Evolutionary conservation across 2,888 invertebrate genomes (phyloP).

Genomic region (Acleris emargana): DNA sequence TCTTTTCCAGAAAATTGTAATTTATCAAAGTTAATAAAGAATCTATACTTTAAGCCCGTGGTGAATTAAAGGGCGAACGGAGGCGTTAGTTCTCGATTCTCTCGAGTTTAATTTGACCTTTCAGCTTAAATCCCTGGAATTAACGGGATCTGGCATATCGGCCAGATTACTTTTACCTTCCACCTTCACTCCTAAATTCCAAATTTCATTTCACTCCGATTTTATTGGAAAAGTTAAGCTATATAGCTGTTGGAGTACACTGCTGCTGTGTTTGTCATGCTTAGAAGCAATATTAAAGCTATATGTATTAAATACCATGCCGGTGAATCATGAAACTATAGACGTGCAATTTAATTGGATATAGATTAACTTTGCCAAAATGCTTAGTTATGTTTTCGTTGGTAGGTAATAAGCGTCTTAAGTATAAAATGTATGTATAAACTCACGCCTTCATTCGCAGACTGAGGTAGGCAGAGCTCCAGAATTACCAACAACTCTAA

Average conservation of each 20-base stretch:
- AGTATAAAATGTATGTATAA: too few species aligned
- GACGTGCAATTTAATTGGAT: too few species aligned
- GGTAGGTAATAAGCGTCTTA: too few species aligned
- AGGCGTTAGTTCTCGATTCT: constrained; percentile 10
- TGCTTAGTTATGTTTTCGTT: too few species aligned
- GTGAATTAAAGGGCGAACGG: constrained; percentile 1
- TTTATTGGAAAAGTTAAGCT: constrained; percentile 80
- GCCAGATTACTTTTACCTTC: constrained; percentile 58
- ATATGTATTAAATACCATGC: too few species aligned
- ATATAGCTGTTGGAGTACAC: constrained; percentile 56
- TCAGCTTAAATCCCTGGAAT: constrained; percentile 57
- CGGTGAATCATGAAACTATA: too few species aligned
- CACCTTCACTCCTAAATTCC: constrained; percentile 69
- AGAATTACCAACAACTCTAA: too few species aligned
- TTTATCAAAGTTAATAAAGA: not conserved
- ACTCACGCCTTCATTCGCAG: too few species aligned
- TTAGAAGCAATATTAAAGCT: not conserved
- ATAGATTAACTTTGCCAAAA: too few species aligned
- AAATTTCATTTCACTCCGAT: constrained; percentile 77
- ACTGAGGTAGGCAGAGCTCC: too few species aligned
- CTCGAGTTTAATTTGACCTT: constrained; percentile 55
- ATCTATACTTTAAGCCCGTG: constrained; percentile 3
- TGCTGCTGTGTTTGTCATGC: constrained; percentile 37
- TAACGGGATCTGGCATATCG: constrained; percentile 57
- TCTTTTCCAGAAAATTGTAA: not conserved